phyloP scores from a whole-genome alignment of 1,140 invertebrate species.

The Ephestia elutella region DNA sequence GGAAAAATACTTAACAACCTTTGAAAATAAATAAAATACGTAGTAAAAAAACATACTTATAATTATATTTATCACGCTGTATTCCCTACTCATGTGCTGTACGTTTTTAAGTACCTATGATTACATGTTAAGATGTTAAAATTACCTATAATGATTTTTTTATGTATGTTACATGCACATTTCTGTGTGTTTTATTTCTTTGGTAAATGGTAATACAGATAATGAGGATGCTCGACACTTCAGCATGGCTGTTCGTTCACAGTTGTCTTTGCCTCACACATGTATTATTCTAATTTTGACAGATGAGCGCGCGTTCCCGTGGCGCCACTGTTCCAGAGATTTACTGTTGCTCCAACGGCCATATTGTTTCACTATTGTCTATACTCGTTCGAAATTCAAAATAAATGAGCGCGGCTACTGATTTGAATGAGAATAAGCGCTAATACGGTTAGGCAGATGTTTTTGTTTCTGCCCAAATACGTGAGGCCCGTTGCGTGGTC shows the following conservation, averaged over 20 bases:
- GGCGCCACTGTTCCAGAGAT: constrained; percentile 62
- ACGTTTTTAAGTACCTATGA: no score
- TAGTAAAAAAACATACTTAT: no score
- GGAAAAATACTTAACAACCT: no score
- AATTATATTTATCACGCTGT: no score
- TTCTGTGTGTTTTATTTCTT: background rate
- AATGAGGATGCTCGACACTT: background rate
- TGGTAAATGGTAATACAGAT: background rate
- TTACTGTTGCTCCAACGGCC: constrained; percentile 64
- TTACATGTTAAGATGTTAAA: no score
- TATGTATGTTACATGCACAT: background rate
- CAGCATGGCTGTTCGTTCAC: constrained; percentile 7
- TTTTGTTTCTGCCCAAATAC: constrained; percentile 65
- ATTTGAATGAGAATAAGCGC: constrained; percentile 63
- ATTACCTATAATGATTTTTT: no score
- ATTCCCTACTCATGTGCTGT: no score
- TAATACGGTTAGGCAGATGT: constrained; percentile 56
- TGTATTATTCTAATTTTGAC: constrained; percentile 59
- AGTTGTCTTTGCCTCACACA: constrained; percentile 41
- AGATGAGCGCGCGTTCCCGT: constrained; percentile 51
- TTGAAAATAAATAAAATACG: no score
- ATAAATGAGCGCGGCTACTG: constrained; percentile 63
- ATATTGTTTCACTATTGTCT: constrained; percentile 55
- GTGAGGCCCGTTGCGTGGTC: constrained; percentile 21
- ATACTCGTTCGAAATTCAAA: constrained; percentile 57